Percentiles rank a stretch among this genome's conserved stretches.
Evolutionary conservation across 2,797 vertebrate species (phyloP).

Genomic region (Peromyscus nudipes): DNA sequence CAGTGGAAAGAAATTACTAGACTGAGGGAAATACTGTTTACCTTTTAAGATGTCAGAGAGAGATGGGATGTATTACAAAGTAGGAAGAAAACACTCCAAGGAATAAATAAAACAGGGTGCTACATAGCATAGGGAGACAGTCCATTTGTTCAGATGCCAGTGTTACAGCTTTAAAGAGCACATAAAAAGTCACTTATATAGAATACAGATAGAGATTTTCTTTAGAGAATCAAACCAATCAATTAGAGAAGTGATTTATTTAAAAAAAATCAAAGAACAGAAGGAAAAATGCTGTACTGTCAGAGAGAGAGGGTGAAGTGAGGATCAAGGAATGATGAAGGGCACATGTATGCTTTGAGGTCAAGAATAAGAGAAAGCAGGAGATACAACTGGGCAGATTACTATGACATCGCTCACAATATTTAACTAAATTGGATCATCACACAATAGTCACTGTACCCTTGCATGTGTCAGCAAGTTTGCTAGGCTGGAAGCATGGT

Average conservation of each 20-base stretch:
- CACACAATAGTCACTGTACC: not conserved
- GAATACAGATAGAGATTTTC: not conserved
- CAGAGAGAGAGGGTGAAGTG: not conserved
- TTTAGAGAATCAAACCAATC: not conserved
- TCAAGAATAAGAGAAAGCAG: not conserved
- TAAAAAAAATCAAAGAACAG: constrained; percentile 18
- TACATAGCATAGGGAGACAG: not conserved
- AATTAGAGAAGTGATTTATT: not conserved
- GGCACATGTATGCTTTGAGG: not conserved
- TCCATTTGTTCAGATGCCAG: not conserved
- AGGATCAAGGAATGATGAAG: not conserved
- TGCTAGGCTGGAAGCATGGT: not conserved
- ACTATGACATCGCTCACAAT: not conserved
- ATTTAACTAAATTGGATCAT: not conserved
- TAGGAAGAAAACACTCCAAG: not conserved
- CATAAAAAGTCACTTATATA: not conserved
- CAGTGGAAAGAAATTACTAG: not conserved
- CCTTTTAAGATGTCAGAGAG: constrained; percentile 45
- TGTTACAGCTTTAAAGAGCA: not conserved
- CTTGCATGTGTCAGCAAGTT: not conserved
- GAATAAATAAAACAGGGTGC: not conserved
- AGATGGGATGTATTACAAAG: not conserved
- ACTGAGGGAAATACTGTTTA: not conserved
- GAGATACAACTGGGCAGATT: not conserved
- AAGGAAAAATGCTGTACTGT: not conserved